Percentiles rank a stretch among this genome's conserved stretches.
These are phyloP conservation scores for Triplophysa bombifrons DNA, from an alignment of 2,797 vertebrate genomes.

Conservation along the genomic window DNA sequence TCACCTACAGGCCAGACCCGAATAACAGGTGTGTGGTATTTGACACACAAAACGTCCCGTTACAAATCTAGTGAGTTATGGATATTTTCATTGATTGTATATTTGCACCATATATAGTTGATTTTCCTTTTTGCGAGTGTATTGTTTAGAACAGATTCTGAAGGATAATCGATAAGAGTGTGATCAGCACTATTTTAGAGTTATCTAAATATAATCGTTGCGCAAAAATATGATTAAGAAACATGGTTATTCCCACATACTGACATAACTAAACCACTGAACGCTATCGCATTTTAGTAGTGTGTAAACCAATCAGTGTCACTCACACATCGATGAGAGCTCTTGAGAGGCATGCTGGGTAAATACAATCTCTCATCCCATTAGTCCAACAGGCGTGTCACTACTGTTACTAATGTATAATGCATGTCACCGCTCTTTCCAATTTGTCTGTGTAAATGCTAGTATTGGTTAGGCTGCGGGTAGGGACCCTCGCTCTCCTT, in stretches of 20 bases:
- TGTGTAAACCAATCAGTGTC: constrained; percentile 39
- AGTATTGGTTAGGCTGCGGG: constrained; percentile 29
- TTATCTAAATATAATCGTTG: not conserved
- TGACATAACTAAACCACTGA: constrained; percentile 6
- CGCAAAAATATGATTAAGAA: not conserved
- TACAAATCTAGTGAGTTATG: too few relatives aligned
- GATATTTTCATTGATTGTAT: too few relatives aligned
- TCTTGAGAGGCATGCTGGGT: constrained; percentile 48
- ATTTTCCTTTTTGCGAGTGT: not conserved
- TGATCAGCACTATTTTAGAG: not conserved
- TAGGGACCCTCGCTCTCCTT: constrained; percentile 15
- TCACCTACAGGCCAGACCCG: not conserved
- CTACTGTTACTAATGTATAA: constrained; percentile 44
- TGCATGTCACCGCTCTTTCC: constrained; percentile 38
- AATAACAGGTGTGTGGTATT: not conserved
- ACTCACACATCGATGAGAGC: constrained; percentile 3
- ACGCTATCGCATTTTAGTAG: constrained; percentile 1
- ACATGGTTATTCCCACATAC: constrained; percentile 11
- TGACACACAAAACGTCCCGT: not conserved
- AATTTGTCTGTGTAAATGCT: constrained; percentile 52
- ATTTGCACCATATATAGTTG: too few relatives aligned
- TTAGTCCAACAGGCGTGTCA: constrained; percentile 40
- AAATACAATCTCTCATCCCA: constrained; percentile 48
- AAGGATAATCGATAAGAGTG: not conserved
- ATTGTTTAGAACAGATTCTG: not conserved